Base-by-base conservation (phyloP, 2,797 vertebrate genomes). In the Pipistrellus kuhlii region DNA sequence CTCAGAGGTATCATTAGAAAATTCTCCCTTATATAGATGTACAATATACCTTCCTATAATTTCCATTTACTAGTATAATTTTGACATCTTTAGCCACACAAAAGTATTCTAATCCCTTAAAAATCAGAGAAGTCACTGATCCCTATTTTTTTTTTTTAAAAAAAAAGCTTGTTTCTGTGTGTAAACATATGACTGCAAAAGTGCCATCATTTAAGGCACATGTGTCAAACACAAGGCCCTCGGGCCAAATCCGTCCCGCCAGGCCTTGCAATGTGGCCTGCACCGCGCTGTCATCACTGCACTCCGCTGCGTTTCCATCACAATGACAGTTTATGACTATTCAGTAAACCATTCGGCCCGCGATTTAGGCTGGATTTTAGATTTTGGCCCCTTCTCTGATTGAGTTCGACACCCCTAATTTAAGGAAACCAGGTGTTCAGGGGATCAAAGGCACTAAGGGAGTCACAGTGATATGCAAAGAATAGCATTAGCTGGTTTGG, bases 61-160 rank as follows among this genome's bases (percentile, higher is more conserved):
- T 94, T 88, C 41, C n/a, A 85, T 62, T 95, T 88, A 83, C 27
- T 91, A 10, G 4, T 80, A n/a, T 81, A 85, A 88, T 91, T 85
- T 89, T 72, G 51, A 30, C 30, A 44, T 69, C 78, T 71, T 88
- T 78, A 71, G 48, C 21, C 71, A 83, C 68, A 73, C 1, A 48
- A 41, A 87, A 82, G 6, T 82, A 21, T 92, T 86, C 90, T 80
- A 94, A 69, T 93, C n/a, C 51, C 35, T 85, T 92, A 53, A 48
- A 77, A 59, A 25, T 84, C 44, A 66, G 38, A 93, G 17, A 91
- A 77, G 44, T 76, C 41, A 83, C 30, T 44, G 6, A 83, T 46
- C 32, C 38, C 51, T 69, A 18, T 82, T 53, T 68, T 57, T 53
- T 44, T 20, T 10, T 20, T 35, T 35, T 35, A 41, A 38, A 38